A percentile compares a stretch with the other conserved stretches of the same genome.
Evolutionary conservation across 2,797 vertebrate genomes (phyloP).

Genomic region (Platalea minor): DNA sequence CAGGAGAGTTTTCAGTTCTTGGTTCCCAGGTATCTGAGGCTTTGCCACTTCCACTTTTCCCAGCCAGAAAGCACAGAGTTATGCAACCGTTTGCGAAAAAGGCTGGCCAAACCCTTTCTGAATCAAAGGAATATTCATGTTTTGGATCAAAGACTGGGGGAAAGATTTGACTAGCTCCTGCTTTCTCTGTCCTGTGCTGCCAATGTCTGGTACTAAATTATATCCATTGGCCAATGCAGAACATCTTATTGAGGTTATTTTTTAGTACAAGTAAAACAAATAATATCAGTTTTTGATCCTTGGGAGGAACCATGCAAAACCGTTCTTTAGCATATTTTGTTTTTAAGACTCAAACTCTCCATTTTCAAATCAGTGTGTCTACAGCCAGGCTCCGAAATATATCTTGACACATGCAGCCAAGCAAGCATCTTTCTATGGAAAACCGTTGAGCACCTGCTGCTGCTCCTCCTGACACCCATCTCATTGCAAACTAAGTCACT

Average conservation of each 20-base stretch:
- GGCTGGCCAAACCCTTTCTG: constrained; percentile 39
- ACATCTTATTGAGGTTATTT: constrained; percentile 24
- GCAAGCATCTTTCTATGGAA: background rate
- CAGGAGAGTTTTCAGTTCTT: constrained; percentile 61
- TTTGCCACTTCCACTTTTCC: constrained; percentile 59
- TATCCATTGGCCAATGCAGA: background rate
- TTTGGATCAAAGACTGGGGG: constrained; percentile 36
- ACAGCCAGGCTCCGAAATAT: constrained; percentile 42
- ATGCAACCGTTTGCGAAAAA: constrained; percentile 31
- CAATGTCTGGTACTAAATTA: constrained; percentile 49
- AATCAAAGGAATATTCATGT: constrained; percentile 63
- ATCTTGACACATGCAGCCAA: background rate
- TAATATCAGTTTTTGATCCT: constrained; percentile 22
- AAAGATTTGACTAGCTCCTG: constrained; percentile 58
- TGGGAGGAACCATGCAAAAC: background rate
- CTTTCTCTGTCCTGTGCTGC: constrained; percentile 44
- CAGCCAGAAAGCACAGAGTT: constrained; percentile 52
- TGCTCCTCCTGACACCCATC: constrained; percentile 31
- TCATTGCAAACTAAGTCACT: background rate
- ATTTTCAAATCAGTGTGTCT: constrained; percentile 19
- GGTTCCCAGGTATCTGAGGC: constrained; percentile 67
- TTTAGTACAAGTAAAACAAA: constrained; percentile 48
- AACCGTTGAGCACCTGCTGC: constrained; percentile 31
- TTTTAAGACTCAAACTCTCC: constrained; percentile 34
- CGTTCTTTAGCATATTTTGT: constrained; percentile 11